Conservation (phyloP, 2,797 vertebrate species). For the Chrosomus eos region DNA sequence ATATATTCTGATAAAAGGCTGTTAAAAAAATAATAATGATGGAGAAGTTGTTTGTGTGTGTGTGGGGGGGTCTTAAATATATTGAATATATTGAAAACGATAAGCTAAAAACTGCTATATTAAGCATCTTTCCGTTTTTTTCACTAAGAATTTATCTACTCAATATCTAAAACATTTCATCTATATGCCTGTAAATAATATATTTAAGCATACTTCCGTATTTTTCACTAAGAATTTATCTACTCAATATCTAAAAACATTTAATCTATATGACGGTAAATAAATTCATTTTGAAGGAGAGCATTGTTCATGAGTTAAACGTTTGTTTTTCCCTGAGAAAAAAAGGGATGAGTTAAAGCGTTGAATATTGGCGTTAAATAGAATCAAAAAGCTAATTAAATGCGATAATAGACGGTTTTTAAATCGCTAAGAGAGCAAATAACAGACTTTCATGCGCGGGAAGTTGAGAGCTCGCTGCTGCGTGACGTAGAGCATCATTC, state of each 20-base stretch:
- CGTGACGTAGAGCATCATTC: slow-evolving; percentile 63
- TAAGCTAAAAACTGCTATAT: no score
- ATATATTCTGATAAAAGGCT: neutral
- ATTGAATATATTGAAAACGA: no score
- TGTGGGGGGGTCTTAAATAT: no score
- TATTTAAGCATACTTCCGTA: no score
- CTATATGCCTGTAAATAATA: no score
- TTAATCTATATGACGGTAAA: neutral
- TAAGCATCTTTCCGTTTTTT: no score
- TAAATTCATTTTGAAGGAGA: no score
- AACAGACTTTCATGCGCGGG: slow-evolving; percentile 13
- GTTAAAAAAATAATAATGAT: neutral
- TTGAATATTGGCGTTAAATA: neutral
- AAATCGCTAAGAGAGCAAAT: neutral
- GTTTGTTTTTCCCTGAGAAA: no score
- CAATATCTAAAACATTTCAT: no score
- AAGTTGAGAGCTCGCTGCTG: slow-evolving; percentile 33
- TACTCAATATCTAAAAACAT: neutral
- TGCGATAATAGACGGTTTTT: neutral
- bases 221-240: neutral
- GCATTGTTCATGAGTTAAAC: no score
- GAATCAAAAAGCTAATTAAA: neutral
- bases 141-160: no score
- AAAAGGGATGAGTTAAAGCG: neutral
- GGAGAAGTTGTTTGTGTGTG: neutral